phyloP scores from a whole-genome alignment of 2,113 vertebrate genomes.

The Brachionichthys hirsutus region DNA sequence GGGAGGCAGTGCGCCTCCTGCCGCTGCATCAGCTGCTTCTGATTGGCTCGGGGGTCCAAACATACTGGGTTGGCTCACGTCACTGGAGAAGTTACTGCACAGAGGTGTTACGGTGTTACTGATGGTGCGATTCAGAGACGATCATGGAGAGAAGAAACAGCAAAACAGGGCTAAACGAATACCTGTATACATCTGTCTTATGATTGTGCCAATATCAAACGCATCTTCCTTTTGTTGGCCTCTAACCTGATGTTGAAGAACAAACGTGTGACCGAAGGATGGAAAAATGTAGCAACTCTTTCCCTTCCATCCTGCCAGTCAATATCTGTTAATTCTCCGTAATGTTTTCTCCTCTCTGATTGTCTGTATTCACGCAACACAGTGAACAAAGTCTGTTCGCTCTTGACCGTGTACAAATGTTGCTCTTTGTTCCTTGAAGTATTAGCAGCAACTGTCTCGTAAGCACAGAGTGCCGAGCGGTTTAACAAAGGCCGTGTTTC shows the following conservation, averaged over 20 bases:
- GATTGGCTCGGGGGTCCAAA: constrained; percentile 69
- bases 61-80: constrained; percentile 79
- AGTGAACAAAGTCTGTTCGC: constrained; percentile 68
- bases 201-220: too few relatives aligned
- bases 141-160: too few relatives aligned
- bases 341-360: constrained; percentile 17
- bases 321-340: constrained; percentile 3
- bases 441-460: constrained; percentile 56
- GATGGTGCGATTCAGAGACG: not conserved
- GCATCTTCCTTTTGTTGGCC: too few relatives aligned
- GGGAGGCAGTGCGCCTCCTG: constrained; percentile 56
- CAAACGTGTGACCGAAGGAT: too few relatives aligned
- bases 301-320: not conserved
- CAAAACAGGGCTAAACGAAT: too few relatives aligned
- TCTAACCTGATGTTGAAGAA: not conserved
- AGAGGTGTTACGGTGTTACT: constrained; percentile 23
- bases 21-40: constrained; percentile 66
- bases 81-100: constrained; percentile 83
- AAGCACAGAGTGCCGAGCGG: constrained; percentile 37
- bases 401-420: constrained; percentile 49
- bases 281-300: not conserved
- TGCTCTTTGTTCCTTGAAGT: constrained; percentile 62
- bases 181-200: too few relatives aligned
- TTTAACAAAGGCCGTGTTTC: constrained; percentile 56
- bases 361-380: constrained; percentile 48